phyloP scores from a whole-genome alignment of 1,140 invertebrate genomes.

The Pseudomyrmex gracilis region DNA sequence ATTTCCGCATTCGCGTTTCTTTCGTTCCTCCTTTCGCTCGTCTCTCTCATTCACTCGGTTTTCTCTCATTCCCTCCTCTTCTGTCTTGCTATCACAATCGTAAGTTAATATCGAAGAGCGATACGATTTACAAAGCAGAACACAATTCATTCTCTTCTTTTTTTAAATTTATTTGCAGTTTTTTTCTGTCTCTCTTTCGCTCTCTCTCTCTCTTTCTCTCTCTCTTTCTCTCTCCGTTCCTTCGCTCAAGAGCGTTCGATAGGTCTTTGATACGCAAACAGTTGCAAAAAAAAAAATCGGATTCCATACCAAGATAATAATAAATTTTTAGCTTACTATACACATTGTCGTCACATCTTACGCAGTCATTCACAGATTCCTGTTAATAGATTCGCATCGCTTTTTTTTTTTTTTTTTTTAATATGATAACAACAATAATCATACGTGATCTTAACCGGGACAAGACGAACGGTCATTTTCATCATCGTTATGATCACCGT shows the following conservation, averaged over 20 bases:
- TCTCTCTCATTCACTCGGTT: not conserved
- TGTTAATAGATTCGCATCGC: slow-evolving; percentile 65
- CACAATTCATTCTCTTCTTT: slow-evolving; percentile 73
- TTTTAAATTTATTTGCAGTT: slow-evolving; percentile 78
- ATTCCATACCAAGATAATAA: slow-evolving; percentile 84
- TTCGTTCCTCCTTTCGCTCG: not conserved
- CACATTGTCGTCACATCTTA: slow-evolving; percentile 80
- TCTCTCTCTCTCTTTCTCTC: slow-evolving; percentile 8
- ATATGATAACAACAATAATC: slow-evolving; percentile 59
- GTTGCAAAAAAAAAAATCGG: slow-evolving; percentile 82
- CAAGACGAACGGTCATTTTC: slow-evolving; percentile 27
- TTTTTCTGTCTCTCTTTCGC: not conserved
- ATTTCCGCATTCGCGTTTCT: not conserved
- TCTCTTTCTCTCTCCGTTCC: slow-evolving; percentile 22
- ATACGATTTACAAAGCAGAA: slow-evolving; percentile 76
- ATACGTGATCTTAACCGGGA: slow-evolving; percentile 72
- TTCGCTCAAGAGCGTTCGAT: slow-evolving; percentile 78
- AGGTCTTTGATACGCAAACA: slow-evolving; percentile 82
- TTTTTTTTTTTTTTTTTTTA: slow-evolving; percentile 3
- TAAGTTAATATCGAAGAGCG: slow-evolving; percentile 67
- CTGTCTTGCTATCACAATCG: slow-evolving; percentile 64
- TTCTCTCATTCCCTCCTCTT: slow-evolving; percentile 1
- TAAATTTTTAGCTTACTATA: slow-evolving; percentile 84
- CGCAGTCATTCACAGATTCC: slow-evolving; percentile 76
- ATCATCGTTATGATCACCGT: slow-evolving; percentile 74